Conservation (phyloP, 2,888 invertebrate genomes). For the Nomada ferruginata region DNA sequence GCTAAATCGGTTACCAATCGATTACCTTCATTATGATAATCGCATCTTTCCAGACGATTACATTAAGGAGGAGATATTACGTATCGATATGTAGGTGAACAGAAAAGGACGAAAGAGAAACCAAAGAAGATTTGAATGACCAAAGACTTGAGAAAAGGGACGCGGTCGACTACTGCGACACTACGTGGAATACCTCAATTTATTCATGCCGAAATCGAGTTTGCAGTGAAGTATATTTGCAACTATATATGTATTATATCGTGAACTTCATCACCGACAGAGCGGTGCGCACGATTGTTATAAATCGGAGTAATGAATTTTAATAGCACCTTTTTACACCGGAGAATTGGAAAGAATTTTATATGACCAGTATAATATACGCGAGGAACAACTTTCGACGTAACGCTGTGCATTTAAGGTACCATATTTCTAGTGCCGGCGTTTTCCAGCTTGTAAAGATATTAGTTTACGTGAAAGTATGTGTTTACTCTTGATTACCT, state of each 20-base stretch:
- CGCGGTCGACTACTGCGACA: constrained; percentile 29
- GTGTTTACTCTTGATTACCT: neutral
- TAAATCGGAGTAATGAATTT: constrained; percentile 28
- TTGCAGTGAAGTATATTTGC: constrained; percentile 13
- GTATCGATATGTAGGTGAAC: constrained; percentile 28
- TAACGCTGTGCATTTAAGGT: constrained; percentile 3
- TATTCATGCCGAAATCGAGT: constrained; percentile 34
- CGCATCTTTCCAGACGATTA: constrained; percentile 1
- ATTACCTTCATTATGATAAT: constrained; percentile 5
- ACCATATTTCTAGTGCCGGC: neutral
- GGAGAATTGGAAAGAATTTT: constrained; percentile 28
- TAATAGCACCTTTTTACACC: constrained; percentile 33
- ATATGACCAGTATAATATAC: constrained; percentile 21
- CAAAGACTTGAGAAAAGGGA: constrained; percentile 57
- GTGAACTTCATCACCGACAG: constrained; percentile 7
- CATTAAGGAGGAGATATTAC: constrained; percentile 41
- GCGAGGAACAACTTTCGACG: constrained; percentile 7
- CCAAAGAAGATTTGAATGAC: constrained; percentile 70
- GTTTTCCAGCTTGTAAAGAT: constrained; percentile 30
- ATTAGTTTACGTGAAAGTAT: constrained; percentile 3
- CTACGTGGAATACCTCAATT: constrained; percentile 61
- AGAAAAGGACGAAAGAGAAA: constrained; percentile 43
- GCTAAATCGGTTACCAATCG: constrained; percentile 23
- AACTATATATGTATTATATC: neutral
- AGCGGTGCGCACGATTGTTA: constrained; percentile 9